These are phyloP conservation scores for Eretmocerus hayati DNA, from an alignment of 2,888 invertebrate genomes.

Conservation along the genomic window DNA sequence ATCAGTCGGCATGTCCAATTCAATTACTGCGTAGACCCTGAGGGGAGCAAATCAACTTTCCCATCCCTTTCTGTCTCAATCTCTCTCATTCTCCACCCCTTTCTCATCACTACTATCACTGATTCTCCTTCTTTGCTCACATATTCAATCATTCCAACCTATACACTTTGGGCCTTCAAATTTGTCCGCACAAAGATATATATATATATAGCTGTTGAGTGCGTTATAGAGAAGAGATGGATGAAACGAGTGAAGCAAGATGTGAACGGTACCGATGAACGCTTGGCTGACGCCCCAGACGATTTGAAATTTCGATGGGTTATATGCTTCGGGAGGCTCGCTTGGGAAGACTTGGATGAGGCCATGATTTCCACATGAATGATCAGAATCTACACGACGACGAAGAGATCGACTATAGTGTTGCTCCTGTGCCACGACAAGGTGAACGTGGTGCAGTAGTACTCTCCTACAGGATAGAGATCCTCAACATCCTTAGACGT, in stretches of 20 bases:
- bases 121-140: too few relatives aligned
- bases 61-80: too few relatives aligned
- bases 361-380: slow-evolving; percentile 43
- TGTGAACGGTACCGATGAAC: slow-evolving; percentile 17
- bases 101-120: too few relatives aligned
- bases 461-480: too few relatives aligned
- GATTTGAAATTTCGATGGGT: slow-evolving; percentile 40
- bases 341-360: slow-evolving; percentile 21
- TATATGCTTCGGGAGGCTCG: slow-evolving; percentile 25
- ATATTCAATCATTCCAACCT: too few relatives aligned
- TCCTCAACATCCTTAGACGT: too few relatives aligned
- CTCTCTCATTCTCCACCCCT: too few relatives aligned
- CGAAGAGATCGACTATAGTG: slow-evolving; percentile 39
- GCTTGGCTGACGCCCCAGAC: slow-evolving; percentile 34
- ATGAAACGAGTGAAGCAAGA: slow-evolving; percentile 1
- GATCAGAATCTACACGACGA: slow-evolving; percentile 29
- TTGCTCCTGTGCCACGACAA: slow-evolving; percentile 27
- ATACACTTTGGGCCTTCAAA: too few relatives aligned
- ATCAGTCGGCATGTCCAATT: slow-evolving; percentile 25
- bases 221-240: slow-evolving; percentile 5
- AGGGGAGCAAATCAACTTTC: slow-evolving; percentile 14
- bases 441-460: slow-evolving; percentile 6
- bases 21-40: slow-evolving; percentile 17
- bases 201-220: too few relatives aligned
- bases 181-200: too few relatives aligned